Evolutionary conservation across 1,140 invertebrate genomes (phyloP), one percentile per base, ranked within the genome.

Genomic region (Drosophila kanapiae): DNA sequence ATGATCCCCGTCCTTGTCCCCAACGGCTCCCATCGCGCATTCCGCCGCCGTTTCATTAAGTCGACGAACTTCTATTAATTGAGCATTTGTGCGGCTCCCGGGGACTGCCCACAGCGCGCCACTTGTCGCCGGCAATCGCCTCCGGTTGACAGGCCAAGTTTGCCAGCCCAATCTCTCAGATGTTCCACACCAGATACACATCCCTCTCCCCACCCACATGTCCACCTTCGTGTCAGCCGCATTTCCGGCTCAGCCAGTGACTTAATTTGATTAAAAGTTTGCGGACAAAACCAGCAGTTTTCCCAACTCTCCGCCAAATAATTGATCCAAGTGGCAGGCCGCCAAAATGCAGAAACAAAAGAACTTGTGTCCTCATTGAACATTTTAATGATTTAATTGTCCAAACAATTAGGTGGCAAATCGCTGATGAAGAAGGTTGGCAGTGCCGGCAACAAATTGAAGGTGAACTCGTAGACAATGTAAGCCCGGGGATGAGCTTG

Each of bases 201-300:
- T 37, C 14, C 27, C 9, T 45, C 31, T 57, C 33, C 42, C 45
- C n/a, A n/a, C 31, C 48, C 84, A 87, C 80, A 87, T 88, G 80
- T 87, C 83, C 79, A 72, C 69, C 80, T 87, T 77, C 78, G 85
- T 87, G 84, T 74, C 68, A 80, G 54, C 75, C 76, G 80, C 85
- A 84, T 80, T 84, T 81, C 77, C 77, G 69, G 64, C 77, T 69
- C 38, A 88, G 84, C 80, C 77, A 74, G 79, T 58, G 84, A 88
- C 84, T 88, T 88, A 88, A 88, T 88, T 88, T 88, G 84, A 88
- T 88, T 88, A 88, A 88, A 88, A 88, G 80, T 88, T 90, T 88
- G 77, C 57, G 65, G 65, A 58, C 71, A 64, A 37, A 62, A 70
- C 77, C 47, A 77, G 80, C 64, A 72, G 76, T 59, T 51, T 37